Conservation (phyloP, 2,113 vertebrate species). For the Spea bombifrons region DNA sequence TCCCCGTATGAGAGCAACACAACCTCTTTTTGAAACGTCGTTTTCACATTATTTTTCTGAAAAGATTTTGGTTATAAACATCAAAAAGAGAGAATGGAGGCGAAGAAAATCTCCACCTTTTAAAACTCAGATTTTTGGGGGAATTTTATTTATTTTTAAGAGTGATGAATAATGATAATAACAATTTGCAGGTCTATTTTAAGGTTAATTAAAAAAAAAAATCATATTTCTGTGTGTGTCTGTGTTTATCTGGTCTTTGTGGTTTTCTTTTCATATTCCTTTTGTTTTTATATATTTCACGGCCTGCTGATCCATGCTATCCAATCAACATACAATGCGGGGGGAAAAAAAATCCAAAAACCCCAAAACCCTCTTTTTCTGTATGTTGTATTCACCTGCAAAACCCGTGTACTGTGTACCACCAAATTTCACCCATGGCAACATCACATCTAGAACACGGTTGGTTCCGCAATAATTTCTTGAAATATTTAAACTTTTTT, state of each 20-base stretch:
- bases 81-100: too few species aligned
- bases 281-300: conserved; percentile 69
- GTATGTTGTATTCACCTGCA: conserved; percentile 52
- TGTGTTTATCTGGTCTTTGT: conserved; percentile 23
- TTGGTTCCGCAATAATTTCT: conserved; percentile 72
- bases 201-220: not conserved
- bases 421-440: conserved; percentile 74
- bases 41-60: too few species aligned
- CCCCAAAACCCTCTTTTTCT: conserved; percentile 57
- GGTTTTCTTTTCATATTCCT: conserved; percentile 54
- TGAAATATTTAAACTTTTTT: conserved; percentile 56
- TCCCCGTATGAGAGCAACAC: too few species aligned
- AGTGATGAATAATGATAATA: too few species aligned
- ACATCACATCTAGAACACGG: conserved; percentile 79
- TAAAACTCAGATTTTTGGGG: too few species aligned
- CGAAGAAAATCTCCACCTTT: too few species aligned
- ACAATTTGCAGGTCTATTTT: not conserved
- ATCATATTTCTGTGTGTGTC: conserved; percentile 31
- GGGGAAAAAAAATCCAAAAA: conserved; percentile 58
- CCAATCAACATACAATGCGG: conserved; percentile 76
- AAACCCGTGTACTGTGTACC: conserved; percentile 68
- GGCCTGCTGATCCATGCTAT: conserved; percentile 76
- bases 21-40: too few species aligned
- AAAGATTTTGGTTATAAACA: too few species aligned
- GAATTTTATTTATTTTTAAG: too few species aligned